Conservation (phyloP, 2,888 invertebrate species). For the Euphydryas editha region DNA sequence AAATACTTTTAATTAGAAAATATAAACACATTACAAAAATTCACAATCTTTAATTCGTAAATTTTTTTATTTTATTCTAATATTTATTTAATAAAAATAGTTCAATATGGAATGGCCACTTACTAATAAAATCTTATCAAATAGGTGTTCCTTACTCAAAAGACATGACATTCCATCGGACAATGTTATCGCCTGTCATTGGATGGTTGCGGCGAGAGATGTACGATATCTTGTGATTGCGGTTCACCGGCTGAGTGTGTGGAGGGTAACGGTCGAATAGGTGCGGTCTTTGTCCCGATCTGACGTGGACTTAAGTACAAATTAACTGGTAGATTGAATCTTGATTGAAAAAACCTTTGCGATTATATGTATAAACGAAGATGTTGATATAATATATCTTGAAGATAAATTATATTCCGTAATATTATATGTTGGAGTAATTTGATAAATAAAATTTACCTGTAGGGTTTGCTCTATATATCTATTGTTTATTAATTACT, state of each 20-base stretch:
- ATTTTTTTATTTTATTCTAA: no score
- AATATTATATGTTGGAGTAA: no score
- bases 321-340: background rate
- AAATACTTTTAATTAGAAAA: no score
- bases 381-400: background rate
- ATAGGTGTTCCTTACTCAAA: background rate
- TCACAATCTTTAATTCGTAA: no score
- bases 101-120: no score
- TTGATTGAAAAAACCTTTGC: background rate
- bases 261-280: slow-evolving; percentile 1
- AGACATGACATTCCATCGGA: background rate
- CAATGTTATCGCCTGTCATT: background rate
- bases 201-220: background rate
- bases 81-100: no score
- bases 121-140: no score
- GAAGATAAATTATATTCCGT: no score
- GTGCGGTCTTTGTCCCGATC: background rate
- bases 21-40: no score
- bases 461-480: no score
- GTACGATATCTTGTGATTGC: slow-evolving; percentile 2
- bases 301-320: slow-evolving; percentile 5
- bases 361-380: background rate
- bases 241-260: background rate
- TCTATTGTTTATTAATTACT: no score
- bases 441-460: no score